Percentiles rank a stretch among this genome's conserved stretches.
These are phyloP conservation scores for Phengaris alcon DNA, from an alignment of 2,888 invertebrate genomes.

Conservation along the genomic window DNA sequence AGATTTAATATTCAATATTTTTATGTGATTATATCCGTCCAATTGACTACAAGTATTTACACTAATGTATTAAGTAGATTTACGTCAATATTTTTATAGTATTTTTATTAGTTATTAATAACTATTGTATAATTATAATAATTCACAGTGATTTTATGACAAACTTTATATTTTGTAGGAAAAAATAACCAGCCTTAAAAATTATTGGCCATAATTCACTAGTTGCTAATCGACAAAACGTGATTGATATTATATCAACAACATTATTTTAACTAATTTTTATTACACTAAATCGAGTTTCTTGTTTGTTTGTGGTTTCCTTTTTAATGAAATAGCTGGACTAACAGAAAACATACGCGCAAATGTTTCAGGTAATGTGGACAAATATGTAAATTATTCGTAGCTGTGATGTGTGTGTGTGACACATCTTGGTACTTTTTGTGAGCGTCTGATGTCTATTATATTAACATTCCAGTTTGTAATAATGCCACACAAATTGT, in stretches of 20 bases:
- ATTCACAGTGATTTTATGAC: neutral
- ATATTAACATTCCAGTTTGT: neutral
- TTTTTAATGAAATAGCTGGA: neutral
- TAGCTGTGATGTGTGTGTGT: too few relatives aligned
- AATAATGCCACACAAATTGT: constrained; percentile 1
- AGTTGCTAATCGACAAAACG: neutral
- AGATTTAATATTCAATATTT: too few relatives aligned
- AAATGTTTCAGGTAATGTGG: neutral
- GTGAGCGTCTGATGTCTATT: neutral
- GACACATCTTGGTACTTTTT: neutral
- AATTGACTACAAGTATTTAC: neutral
- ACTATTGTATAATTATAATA: neutral
- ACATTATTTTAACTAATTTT: neutral
- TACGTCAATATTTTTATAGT: neutral
- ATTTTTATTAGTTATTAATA: neutral
- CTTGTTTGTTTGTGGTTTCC: neutral
- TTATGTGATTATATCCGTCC: neutral
- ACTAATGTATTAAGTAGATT: neutral
- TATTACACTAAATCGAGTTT: neutral
- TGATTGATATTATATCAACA: neutral
- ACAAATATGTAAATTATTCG: neutral
- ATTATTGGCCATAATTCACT: neutral
- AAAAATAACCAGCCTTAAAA: neutral
- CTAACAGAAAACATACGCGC: neutral
- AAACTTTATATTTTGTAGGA: neutral